A percentile compares a stretch with the other conserved stretches of the same genome.
These are phyloP conservation scores for Coccyzus lansbergi DNA, from an alignment of 2,797 vertebrate species.

Conservation along the genomic window DNA sequence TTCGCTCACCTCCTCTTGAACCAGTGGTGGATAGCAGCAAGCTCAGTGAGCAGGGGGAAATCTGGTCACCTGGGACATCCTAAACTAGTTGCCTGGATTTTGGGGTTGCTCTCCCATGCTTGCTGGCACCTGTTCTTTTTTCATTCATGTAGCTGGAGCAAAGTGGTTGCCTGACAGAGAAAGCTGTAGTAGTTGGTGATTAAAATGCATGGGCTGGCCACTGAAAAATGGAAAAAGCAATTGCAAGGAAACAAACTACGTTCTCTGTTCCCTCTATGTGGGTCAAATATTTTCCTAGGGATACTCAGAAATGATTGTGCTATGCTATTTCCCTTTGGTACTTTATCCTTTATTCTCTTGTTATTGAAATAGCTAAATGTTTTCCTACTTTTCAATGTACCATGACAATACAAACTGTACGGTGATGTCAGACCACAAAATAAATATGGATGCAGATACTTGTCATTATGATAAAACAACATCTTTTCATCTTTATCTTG, in stretches of 20 bases:
- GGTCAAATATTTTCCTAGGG: slow-evolving; percentile 66
- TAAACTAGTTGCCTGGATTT: neutral
- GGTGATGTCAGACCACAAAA: slow-evolving; percentile 65
- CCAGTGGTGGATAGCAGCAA: neutral
- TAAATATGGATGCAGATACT: slow-evolving; percentile 71
- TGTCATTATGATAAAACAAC: slow-evolving; percentile 73
- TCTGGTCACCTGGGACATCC: neutral
- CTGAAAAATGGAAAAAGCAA: slow-evolving; percentile 18
- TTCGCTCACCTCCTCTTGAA: neutral
- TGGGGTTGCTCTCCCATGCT: accelerated
- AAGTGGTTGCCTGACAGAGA: neutral
- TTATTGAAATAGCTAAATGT: slow-evolving; percentile 69
- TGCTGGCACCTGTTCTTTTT: neutral
- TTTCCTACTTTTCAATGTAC: slow-evolving; percentile 65
- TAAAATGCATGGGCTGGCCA: slow-evolving; percentile 19
- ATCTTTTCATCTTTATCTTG: slow-evolving; percentile 79
- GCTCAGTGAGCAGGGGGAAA: accelerated
- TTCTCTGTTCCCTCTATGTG: slow-evolving; percentile 61
- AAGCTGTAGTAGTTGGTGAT: neutral
- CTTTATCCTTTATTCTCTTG: slow-evolving; percentile 50
- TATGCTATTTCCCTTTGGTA: slow-evolving; percentile 38
- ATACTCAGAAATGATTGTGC: slow-evolving; percentile 50
- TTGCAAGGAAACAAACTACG: slow-evolving; percentile 4
- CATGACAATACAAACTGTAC: slow-evolving; percentile 62
- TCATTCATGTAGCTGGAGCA: neutral